Evolutionary conservation across 35 echinoderm and acorn worm genomes (phyloP), one percentile per base, ranked within the genome.

Genomic region (Heliocidaris erythrogramma): DNA sequence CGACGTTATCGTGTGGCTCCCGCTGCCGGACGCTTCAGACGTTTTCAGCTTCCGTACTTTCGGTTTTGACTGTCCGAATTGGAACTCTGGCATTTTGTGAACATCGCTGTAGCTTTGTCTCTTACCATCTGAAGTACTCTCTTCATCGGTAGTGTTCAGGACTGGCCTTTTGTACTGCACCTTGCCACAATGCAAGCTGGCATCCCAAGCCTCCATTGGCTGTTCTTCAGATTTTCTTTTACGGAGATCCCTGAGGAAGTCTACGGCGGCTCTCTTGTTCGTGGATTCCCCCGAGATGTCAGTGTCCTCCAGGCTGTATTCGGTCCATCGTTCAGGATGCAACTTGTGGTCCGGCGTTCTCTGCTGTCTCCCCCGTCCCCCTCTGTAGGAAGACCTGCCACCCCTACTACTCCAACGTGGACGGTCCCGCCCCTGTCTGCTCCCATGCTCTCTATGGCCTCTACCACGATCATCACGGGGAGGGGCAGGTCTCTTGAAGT

Each of bases 221-320:
- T 93, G 49, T 14, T 91, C 92, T 48, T 94, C 35, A 0, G 85
- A 30, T 65, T 96, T 96, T 21, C 95, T 94, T 30, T 96, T 92
- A n/a, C 93, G 86, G 2, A 96, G 53, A 17, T 96, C 95, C 88
- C 87, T 88, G 48, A 96, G 85, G 86, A 96, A 96, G 85, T 94
- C 95, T 87, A 96, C 21, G 47, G 95, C 95, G 13, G 93, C 93
- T 52, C 93, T 94, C 71, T 93, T 96, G 86, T 96, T 96, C 4
- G 93, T 48, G 16, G 93, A 88, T 12, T 96, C 86, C 9, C 95
- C 93, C 12, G 86, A 96, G 60, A 96, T 84, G 87, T 94, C 87
- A 13, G 95, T 96, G 48, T 96, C 95, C 56, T 96, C 95, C 86
- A 96, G 61, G 18, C 85, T 94, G 65, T 96, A 96, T 30, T 96